Percentiles rank a stretch among this genome's conserved stretches.
phyloP scores from a whole-genome alignment of 2,888 invertebrate species.

The Agriotes lineatus region DNA sequence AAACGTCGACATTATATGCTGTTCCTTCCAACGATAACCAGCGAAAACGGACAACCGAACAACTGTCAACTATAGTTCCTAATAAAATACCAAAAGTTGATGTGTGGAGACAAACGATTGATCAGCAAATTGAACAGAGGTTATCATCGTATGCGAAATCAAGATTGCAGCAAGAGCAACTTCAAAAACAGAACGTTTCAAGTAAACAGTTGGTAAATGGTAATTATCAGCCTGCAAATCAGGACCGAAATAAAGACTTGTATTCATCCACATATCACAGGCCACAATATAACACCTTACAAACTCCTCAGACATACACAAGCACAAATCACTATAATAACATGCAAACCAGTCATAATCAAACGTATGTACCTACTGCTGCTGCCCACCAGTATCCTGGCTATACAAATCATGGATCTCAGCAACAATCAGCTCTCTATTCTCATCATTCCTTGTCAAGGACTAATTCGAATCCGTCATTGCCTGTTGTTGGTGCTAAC shows the following conservation, averaged over 20 bases:
- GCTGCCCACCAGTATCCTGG: constrained; percentile 58
- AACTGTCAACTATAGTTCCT: constrained; percentile 58
- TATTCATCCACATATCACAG: constrained; percentile 53
- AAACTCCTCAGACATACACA: constrained; percentile 35
- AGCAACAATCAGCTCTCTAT: constrained; percentile 49
- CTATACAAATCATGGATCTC: constrained; percentile 51
- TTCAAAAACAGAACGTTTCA: constrained; percentile 41
- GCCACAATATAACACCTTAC: constrained; percentile 52
- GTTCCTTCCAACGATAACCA: constrained; percentile 48
- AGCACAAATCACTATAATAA: constrained; percentile 52
- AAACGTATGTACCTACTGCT: constrained; percentile 61
- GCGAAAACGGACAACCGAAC: constrained; percentile 63
- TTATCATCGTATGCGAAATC: constrained; percentile 63
- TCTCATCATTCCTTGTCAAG: constrained; percentile 50
- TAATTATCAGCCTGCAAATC: constrained; percentile 46
- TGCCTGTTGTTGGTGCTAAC: constrained; percentile 48
- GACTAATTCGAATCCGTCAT: constrained; percentile 55
- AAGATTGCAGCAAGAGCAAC: constrained; percentile 48
- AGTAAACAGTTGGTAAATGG: constrained; percentile 53
- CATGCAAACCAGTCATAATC: constrained; percentile 55
- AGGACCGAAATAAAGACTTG: constrained; percentile 52
- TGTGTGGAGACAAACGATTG: constrained; percentile 69
- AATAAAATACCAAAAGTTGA: constrained; percentile 69
- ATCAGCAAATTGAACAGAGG: constrained; percentile 70
- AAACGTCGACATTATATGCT: constrained; percentile 48